These are phyloP conservation scores for Pseudobourletiella spinata DNA, from an alignment of 1,140 invertebrate genomes.

Conservation along the genomic window DNA sequence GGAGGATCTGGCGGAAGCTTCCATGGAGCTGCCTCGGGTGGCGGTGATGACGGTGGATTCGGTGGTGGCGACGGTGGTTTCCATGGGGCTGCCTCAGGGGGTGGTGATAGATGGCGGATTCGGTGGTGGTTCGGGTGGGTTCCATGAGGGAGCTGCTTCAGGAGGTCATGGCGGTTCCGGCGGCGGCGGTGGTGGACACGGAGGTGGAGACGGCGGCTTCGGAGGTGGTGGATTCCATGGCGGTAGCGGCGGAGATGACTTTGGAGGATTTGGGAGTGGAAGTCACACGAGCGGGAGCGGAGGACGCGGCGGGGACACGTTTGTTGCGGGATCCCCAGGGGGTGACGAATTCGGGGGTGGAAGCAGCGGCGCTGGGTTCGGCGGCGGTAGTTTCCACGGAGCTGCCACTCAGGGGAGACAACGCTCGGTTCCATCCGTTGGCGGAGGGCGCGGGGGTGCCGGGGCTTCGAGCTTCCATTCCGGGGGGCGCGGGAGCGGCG, in stretches of 20 bases:
- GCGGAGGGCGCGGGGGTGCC: neutral
- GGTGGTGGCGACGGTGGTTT: too few relatives aligned
- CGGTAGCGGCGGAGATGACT: neutral
- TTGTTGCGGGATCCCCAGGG: constrained; percentile 23
- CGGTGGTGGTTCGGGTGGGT: constrained; percentile 12
- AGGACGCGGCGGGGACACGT: constrained; percentile 6
- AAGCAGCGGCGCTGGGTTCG: constrained; percentile 8
- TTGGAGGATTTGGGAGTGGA: constrained; percentile 4
- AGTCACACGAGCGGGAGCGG: constrained; percentile 1
- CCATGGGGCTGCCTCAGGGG: too few relatives aligned
- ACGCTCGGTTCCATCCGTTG: neutral
- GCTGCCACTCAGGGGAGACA: constrained; percentile 1
- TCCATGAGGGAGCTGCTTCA: neutral
- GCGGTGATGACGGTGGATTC: too few relatives aligned
- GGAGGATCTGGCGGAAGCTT: too few relatives aligned
- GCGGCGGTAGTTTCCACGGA: constrained; percentile 2
- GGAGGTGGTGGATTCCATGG: neutral
- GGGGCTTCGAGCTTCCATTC: too few relatives aligned
- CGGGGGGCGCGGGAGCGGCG: neutral
- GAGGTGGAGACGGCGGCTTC: neutral
- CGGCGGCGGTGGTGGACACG: constrained; percentile 14
- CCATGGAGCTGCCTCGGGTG: too few relatives aligned
- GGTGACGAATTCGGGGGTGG: constrained; percentile 16
- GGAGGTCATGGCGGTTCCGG: too few relatives aligned
- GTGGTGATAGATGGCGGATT: too few relatives aligned